phyloP scores from a whole-genome alignment of 2,888 invertebrate genomes.

The Drosophila mettleri region DNA sequence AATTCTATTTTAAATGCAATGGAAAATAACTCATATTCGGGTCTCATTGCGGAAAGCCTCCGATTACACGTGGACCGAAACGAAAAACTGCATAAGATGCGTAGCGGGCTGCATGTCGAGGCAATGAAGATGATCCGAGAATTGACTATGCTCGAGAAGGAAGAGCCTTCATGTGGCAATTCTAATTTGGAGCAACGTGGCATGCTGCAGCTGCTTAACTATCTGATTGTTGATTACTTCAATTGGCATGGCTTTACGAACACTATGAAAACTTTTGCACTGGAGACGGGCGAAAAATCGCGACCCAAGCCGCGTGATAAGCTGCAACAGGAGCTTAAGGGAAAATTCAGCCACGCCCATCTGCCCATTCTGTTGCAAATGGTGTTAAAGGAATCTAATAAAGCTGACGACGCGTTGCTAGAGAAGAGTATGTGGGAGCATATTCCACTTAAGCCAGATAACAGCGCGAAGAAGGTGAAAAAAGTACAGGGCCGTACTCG shows the following conservation, averaged over 20 bases:
- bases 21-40: conserved; percentile 26
- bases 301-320: conserved; percentile 54
- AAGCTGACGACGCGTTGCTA: neutral
- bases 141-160: conserved; percentile 21
- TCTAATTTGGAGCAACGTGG: conserved; percentile 13
- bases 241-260: conserved; percentile 82
- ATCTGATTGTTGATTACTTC: conserved; percentile 84
- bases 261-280: conserved; percentile 80
- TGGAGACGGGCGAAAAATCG: conserved; percentile 73
- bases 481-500: neutral
- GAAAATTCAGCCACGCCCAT: conserved; percentile 55
- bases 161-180: conserved; percentile 28
- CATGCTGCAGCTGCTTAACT: conserved; percentile 53
- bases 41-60: conserved; percentile 58
- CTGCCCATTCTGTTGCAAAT: conserved; percentile 80
- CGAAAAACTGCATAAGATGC: conserved; percentile 72
- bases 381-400: conserved; percentile 25
- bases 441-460: neutral
- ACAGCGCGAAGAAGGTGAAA: neutral
- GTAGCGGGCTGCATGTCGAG: conserved; percentile 76
- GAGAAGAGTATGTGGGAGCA: neutral
- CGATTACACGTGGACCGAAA: conserved; percentile 45
- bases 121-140: conserved; percentile 75
- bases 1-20: conserved; percentile 10
- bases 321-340: conserved; percentile 66